Evolutionary conservation across 2,113 vertebrate genomes (phyloP).

Genomic region (Myotis yumanensis): DNA sequence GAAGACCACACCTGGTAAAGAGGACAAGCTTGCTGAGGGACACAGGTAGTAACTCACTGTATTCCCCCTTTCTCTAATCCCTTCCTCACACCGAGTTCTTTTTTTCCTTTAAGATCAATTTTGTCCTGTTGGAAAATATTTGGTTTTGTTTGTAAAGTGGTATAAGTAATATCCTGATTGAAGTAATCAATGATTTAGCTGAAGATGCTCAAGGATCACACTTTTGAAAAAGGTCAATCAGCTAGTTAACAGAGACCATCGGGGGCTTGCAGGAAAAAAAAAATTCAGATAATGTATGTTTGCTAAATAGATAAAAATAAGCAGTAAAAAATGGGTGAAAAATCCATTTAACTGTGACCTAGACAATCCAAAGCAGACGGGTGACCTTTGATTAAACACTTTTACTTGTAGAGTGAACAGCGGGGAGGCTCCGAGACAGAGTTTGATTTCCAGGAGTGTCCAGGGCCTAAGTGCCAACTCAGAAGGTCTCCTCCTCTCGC

Average conservation of each 20-base stretch:
- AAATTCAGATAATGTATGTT: constrained; percentile 35
- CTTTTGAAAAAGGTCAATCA: constrained; percentile 46
- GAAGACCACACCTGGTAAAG: constrained; percentile 50
- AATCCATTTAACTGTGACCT: constrained; percentile 42
- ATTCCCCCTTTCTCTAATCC: constrained; percentile 47
- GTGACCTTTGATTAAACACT: constrained; percentile 76
- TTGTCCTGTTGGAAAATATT: constrained; percentile 56
- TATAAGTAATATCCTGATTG: constrained; percentile 67
- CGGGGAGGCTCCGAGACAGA: constrained; percentile 53
- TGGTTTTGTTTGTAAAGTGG: constrained; percentile 72
- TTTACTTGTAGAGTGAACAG: constrained; percentile 64
- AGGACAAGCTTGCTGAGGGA: constrained; percentile 31
- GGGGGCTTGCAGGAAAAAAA: constrained; percentile 44
- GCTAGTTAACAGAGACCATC: constrained; percentile 70
- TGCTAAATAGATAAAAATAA: constrained; percentile 70
- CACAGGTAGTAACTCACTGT: background rate
- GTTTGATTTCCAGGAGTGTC: constrained; percentile 70
- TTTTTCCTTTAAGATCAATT: constrained; percentile 50
- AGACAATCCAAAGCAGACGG: constrained; percentile 72
- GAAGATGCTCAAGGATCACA: constrained; percentile 35
- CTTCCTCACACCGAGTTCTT: constrained; percentile 43
- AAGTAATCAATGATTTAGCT: constrained; percentile 64
- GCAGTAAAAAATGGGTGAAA: constrained; percentile 66
- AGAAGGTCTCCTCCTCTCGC: constrained; percentile 94
- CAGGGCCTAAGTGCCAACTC: constrained; percentile 71